Conservation (phyloP, 2,113 vertebrate genomes). For the Emydocephalus ijimae region DNA sequence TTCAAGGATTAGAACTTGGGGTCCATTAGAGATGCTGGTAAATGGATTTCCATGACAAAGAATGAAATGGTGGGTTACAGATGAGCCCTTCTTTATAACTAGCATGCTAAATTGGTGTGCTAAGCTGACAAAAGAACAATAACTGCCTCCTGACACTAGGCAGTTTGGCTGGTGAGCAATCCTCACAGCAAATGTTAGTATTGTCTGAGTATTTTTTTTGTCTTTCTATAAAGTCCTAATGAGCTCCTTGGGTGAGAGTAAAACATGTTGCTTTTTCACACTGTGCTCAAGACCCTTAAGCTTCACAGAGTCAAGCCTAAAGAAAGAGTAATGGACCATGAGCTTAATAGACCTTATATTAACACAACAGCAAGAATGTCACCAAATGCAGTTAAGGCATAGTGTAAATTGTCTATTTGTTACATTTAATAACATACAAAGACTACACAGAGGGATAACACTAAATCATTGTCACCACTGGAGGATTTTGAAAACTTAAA, state of each 20-base stretch:
- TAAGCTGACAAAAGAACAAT: conserved; percentile 77
- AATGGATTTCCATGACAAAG: conserved; percentile 65
- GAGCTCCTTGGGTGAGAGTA: conserved; percentile 91
- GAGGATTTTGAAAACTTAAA: conserved; percentile 67
- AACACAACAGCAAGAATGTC: conserved; percentile 85
- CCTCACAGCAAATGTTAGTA: conserved; percentile 86
- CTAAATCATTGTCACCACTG: conserved; percentile 75
- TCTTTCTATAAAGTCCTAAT: conserved; percentile 97
- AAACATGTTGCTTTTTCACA: conserved; percentile 87
- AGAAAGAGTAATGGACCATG: conserved; percentile 88
- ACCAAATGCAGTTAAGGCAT: conserved; percentile 77
- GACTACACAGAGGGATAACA: conserved; percentile 69
- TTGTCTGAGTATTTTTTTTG: conserved; percentile 83
- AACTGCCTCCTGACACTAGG: conserved; percentile 86
- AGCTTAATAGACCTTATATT: conserved; percentile 82
- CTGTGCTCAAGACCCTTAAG: conserved; percentile 88
- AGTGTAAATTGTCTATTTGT: conserved; percentile 80
- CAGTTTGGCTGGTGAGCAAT: conserved; percentile 87
- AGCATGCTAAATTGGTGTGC: conserved; percentile 65
- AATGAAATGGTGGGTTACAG: conserved; percentile 67
- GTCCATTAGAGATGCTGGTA: conserved; percentile 51
- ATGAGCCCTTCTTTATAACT: conserved; percentile 65
- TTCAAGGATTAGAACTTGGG: conserved; percentile 52
- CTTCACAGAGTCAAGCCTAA: conserved; percentile 84
- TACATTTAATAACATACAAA: conserved; percentile 79